A percentile compares a stretch with the other conserved stretches of the same genome.
These are phyloP conservation scores for Actias luna DNA, from an alignment of 2,888 invertebrate genomes.

Conservation along the genomic window DNA sequence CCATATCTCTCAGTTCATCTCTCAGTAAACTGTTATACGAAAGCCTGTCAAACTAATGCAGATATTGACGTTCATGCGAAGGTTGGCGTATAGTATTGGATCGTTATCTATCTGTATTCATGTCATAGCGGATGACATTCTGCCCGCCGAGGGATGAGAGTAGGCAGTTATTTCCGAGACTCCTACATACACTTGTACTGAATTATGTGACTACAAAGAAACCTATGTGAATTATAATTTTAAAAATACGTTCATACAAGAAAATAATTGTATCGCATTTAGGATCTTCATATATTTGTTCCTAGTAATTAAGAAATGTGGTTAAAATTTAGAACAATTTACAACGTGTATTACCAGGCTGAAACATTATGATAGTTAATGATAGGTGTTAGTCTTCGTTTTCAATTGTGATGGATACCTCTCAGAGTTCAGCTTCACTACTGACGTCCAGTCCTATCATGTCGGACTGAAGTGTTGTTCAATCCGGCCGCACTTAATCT, in stretches of 20 bases:
- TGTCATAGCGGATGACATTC: background rate
- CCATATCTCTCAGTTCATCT: background rate
- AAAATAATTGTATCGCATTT: no score
- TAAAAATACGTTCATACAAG: no score
- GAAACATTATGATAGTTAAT: no score
- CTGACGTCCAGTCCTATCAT: constrained; percentile 27
- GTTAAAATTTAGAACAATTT: background rate
- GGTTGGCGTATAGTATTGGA: background rate
- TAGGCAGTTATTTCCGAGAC: background rate
- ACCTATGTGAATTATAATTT: background rate
- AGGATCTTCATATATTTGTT: no score
- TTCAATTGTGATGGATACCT: constrained; percentile 8
- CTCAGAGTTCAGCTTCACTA: constrained; percentile 23
- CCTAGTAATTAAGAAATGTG: no score
- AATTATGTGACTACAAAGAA: background rate
- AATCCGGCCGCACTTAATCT: constrained; percentile 29
- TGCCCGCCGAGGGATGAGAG: background rate
- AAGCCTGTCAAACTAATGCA: background rate
- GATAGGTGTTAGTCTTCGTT: background rate
- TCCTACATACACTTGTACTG: background rate
- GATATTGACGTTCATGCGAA: background rate
- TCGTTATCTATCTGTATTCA: background rate
- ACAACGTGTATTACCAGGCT: background rate
- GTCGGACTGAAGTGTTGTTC: constrained; percentile 25
- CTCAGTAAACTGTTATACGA: background rate